Base-by-base conservation (phyloP, 2,113 vertebrate genomes). In the Cheilinus undulatus region DNA sequence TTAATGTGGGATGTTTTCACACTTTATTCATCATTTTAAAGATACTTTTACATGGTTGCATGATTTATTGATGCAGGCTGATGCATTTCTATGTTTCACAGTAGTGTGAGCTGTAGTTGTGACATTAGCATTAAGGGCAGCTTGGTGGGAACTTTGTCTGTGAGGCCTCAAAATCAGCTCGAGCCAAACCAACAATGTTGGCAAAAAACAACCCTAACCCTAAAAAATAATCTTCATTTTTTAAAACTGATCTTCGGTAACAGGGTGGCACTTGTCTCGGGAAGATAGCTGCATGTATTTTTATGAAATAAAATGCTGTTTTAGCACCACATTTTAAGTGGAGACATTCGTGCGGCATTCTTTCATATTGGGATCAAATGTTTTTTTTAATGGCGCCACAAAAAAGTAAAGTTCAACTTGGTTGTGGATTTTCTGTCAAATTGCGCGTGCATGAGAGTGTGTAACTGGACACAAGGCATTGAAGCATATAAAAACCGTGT, bases 111-210 rank as follows among this genome's bases (percentile, higher is more conserved):
- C 4, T n/a, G 7, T 1, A 32, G 58, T 19, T 12, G n/a, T 62
- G 57, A 24, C 20, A 66, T 42, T 1, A 48, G 30, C 40, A 20
- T 3, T 26, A 26, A 50, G 56, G 43, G 45, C 42, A 40, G 24
- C 22, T 43, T 13, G 36, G 60, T 24, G 28, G 30, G 51, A 78
- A 78, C 67, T 86, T 84, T 50, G 40, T 43, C 7, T 63, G 4
- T 45, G 12, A 34, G 45, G 59, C 49, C 61, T 66, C 34, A 20
- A 17, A 53, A 46, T 5, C 17, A n/a, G 15, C n/a, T 19, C 23
- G 42, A 22, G 27, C 38, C 46, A 57, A 22, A 2, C 9, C 46
- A 34, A 20, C 30, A 17, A 14, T 64, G 22, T 34, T 45, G 22
- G 34, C 50, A 46, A 63, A 48, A 34, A 10, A 8, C 22, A 24